Conservation (phyloP, 2,888 invertebrate species). For the Idaea biselata region DNA sequence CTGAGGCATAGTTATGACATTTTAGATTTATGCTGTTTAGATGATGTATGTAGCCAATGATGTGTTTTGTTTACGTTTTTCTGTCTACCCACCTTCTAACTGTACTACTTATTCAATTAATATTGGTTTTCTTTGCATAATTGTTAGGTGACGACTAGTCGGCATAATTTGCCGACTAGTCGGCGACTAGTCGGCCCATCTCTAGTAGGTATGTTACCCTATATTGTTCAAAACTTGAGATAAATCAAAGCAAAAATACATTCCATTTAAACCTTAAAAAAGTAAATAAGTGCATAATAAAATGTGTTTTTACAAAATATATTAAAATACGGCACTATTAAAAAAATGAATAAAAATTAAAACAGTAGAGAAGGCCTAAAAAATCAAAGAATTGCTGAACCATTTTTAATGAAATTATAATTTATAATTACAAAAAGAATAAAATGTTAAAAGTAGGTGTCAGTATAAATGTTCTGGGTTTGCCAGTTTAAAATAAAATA, state of each 20-base stretch:
- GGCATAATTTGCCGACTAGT: too few species aligned
- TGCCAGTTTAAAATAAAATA: constrained; percentile 3
- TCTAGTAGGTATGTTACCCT: too few species aligned
- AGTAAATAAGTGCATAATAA: neutral
- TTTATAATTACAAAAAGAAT: constrained; percentile 9
- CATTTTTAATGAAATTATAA: neutral
- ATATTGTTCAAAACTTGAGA: too few species aligned
- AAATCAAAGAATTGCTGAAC: neutral
- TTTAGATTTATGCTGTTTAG: too few species aligned
- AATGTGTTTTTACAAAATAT: neutral
- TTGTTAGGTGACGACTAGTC: too few species aligned
- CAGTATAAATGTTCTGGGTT: constrained; percentile 4
- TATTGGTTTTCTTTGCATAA: too few species aligned
- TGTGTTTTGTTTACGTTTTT: too few species aligned
- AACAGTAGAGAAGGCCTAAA: neutral
- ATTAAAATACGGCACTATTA: neutral
- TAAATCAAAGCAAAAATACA: neutral
- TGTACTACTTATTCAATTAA: too few species aligned
- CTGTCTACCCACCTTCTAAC: too few species aligned
- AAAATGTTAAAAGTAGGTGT: neutral
- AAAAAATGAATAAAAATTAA: neutral
- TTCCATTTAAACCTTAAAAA: neutral
- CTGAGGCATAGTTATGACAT: too few species aligned
- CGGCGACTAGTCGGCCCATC: too few species aligned
- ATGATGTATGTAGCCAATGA: too few species aligned